These are phyloP conservation scores for Drosophila bocki DNA, from an alignment of 1,140 invertebrate species.

Conservation along the genomic window DNA sequence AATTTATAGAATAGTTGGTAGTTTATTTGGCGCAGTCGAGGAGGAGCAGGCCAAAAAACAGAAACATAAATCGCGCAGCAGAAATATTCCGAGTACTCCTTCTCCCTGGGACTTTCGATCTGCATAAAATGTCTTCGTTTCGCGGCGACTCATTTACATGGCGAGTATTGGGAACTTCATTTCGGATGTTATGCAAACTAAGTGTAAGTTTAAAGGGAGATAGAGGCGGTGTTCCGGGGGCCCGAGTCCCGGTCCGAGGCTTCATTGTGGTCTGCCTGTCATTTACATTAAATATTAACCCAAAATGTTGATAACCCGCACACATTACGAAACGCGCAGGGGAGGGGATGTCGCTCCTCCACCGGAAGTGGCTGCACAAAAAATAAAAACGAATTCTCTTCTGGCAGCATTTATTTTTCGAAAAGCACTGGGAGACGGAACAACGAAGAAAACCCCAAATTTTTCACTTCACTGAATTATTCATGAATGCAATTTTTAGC, in stretches of 20 bases:
- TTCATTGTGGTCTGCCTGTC: constrained; percentile 61
- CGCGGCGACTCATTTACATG: constrained; percentile 66
- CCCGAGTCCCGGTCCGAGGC: constrained; percentile 18
- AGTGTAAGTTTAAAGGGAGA: constrained; percentile 32
- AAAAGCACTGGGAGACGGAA: constrained; percentile 32
- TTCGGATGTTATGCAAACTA: constrained; percentile 51
- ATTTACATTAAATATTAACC: constrained; percentile 82
- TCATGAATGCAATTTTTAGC: constrained; percentile 82
- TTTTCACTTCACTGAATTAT: constrained; percentile 83
- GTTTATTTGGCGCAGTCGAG: constrained; percentile 37
- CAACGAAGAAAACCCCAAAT: constrained; percentile 60
- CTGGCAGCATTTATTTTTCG: constrained; percentile 38
- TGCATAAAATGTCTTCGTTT: constrained; percentile 76
- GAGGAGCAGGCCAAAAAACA: constrained; percentile 55
- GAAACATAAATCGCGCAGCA: constrained; percentile 52
- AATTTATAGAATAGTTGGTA: constrained; percentile 65
- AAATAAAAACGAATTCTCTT: constrained; percentile 65
- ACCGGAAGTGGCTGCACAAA: constrained; percentile 46
- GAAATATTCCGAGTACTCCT: constrained; percentile 47
- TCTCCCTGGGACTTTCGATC: constrained; percentile 69
- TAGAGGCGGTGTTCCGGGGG: background rate
- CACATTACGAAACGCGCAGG: constrained; percentile 58
- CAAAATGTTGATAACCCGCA: constrained; percentile 76
- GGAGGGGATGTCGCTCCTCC: constrained; percentile 16
- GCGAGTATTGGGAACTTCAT: constrained; percentile 25